Conservation (phyloP, 2,797 vertebrate species). For the Cynopterus sphinx region DNA sequence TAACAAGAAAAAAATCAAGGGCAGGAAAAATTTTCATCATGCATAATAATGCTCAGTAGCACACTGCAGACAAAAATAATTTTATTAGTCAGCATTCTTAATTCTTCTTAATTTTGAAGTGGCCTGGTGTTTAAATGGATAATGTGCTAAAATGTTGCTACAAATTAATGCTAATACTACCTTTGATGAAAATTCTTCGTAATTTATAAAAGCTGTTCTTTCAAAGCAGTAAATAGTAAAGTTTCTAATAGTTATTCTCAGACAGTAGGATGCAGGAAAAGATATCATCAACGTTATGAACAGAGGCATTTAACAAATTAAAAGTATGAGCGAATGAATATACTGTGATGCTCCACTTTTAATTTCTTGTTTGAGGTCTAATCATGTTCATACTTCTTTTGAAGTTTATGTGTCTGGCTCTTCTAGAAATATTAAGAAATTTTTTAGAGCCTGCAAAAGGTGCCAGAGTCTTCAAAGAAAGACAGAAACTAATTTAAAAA, state of each 20-base stretch:
- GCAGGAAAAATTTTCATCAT: neutral
- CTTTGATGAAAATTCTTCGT: conserved; percentile 11
- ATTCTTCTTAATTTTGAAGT: neutral
- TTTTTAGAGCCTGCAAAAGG: neutral
- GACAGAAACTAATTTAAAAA: conserved; percentile 1
- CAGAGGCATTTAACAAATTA: neutral
- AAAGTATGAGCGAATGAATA: neutral
- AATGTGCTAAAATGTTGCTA: neutral
- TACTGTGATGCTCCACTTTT: neutral
- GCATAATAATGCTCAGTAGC: neutral
- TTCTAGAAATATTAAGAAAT: conserved; percentile 11
- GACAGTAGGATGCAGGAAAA: neutral
- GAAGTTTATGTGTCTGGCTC: neutral
- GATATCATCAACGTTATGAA: neutral
- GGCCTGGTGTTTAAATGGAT: neutral
- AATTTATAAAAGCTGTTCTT: conserved; percentile 20
- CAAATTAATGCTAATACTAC: neutral
- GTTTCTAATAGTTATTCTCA: neutral
- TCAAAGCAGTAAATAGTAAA: neutral
- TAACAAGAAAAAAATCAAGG: neutral
- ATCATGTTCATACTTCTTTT: neutral
- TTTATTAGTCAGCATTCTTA: neutral
- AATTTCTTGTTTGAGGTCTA: neutral
- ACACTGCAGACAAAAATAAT: neutral
- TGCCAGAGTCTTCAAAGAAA: neutral